Base-by-base conservation (phyloP, 2,797 vertebrate genomes). In the Sphenopsis melanotis region DNA sequence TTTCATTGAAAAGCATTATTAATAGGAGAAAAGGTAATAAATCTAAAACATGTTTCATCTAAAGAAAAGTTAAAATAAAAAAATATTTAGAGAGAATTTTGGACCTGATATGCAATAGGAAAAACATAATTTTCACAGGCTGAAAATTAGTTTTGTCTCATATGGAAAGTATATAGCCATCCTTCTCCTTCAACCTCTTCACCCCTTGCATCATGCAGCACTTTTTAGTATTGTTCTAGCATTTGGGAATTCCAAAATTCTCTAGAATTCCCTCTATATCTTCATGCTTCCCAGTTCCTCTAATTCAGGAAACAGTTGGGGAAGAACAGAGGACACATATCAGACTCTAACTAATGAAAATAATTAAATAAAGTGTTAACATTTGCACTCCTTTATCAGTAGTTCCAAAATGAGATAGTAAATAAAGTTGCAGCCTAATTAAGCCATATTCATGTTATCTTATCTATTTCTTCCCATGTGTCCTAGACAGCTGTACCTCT, bases 381-480 rank as follows among this genome's bases (percentile, higher is more conserved):
- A 84, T 52, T 90, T 92, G n/a, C 34, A 55, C 23, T 84, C 3
- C 12, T 93, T 90, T 93, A 87, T 91, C 93, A 85, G 57, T 77
- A 80, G 34, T 53, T 93, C 41, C 60, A 80, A 89, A 89, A 83
- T 36, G 12, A 89, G 60, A 81, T 46, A 46, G 71, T 70, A 93
- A 94, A 92, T 82, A 91, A 85, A 92, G 64, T 71, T 91, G 26
- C n/a, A 86, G 87, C 30, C 69, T 94, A 96, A 94, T 90, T 94
- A 90, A 90, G 65, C 53, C 13, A 12, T 69, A 74, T 83, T 53
- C 34, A 61, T 78, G 75, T 77, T 85, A 87, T 82, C 87, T 69
- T 89, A 90, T 93, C 57, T 84, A 4, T 74, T 83, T 74, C 37
- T 91, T 46, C 56, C 64, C 53, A 64, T 83, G 75, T 68, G 87